Percentiles rank a stretch among this genome's conserved stretches.
These are phyloP conservation scores for Camponotus floridanus DNA, from an alignment of 1,140 invertebrate genomes.

Conservation along the genomic window DNA sequence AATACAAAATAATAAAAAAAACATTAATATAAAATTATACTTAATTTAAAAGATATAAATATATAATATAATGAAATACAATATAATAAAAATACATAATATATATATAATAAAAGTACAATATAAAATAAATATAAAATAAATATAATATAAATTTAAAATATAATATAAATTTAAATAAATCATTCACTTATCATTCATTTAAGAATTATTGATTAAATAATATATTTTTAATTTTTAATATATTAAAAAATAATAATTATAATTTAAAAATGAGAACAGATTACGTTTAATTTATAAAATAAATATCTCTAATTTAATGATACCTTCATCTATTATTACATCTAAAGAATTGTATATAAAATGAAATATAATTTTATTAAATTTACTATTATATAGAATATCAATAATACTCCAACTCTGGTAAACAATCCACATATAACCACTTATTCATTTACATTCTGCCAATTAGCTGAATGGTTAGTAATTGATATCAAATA, in stretches of 20 bases:
- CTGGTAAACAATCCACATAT: constrained; percentile 16
- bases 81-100: too few species aligned
- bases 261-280: not conserved
- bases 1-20: not conserved
- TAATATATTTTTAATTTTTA: not conserved
- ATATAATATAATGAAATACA: too few species aligned
- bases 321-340: not conserved
- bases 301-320: not conserved
- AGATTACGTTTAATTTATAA: not conserved
- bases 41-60: too few species aligned
- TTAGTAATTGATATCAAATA: constrained; percentile 47
- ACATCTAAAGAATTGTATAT: not conserved
- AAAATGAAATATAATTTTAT: constrained; percentile 52
- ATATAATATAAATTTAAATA: too few species aligned
- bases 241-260: constrained; percentile 35
- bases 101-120: too few species aligned
- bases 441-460: constrained; percentile 25
- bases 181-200: too few species aligned
- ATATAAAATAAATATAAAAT: too few species aligned
- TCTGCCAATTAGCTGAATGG: constrained; percentile 40
- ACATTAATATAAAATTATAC: too few species aligned
- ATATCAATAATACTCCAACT: constrained; percentile 21
- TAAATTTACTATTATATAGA: constrained; percentile 7
- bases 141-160: too few species aligned
- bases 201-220: too few species aligned